phyloP scores from a whole-genome alignment of 2,113 vertebrate genomes.

The Oenanthe oenanthe region DNA sequence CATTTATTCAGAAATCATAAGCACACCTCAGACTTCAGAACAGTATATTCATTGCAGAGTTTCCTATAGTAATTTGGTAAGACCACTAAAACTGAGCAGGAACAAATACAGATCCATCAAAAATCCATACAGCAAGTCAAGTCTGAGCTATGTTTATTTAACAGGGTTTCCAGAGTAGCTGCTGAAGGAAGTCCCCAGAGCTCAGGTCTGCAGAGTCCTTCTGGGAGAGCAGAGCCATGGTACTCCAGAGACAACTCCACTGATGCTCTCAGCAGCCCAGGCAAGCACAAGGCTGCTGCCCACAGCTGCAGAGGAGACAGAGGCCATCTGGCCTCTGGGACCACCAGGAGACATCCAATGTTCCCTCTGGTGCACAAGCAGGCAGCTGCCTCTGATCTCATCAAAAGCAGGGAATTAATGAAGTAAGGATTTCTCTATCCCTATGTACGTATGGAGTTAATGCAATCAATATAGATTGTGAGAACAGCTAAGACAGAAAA shows the following conservation, averaged over 20 bases:
- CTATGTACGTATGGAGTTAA: background rate
- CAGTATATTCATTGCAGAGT: background rate
- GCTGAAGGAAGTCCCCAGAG: background rate
- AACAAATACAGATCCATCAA: background rate
- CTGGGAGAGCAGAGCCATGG: background rate
- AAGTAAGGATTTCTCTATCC: background rate
- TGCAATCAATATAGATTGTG: background rate
- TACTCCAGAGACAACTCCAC: background rate
- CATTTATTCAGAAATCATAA: background rate
- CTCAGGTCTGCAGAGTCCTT: background rate
- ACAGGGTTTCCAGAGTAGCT: background rate
- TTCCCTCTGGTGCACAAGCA: background rate
- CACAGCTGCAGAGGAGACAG: background rate
- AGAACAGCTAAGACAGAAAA: background rate
- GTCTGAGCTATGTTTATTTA: background rate
- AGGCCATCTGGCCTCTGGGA: background rate
- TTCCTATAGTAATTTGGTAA: background rate
- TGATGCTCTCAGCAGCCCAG: background rate
- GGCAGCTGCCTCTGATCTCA: background rate
- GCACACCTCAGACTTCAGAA: background rate
- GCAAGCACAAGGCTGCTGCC: background rate
- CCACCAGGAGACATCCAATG: accelerated
- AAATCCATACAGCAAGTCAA: background rate
- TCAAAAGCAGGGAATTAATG: background rate
- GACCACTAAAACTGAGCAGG: background rate